A percentile compares a stretch with the other conserved stretches of the same genome.
phyloP scores from a whole-genome alignment of 1,140 invertebrate species.

The Drosophila tropicalis region DNA sequence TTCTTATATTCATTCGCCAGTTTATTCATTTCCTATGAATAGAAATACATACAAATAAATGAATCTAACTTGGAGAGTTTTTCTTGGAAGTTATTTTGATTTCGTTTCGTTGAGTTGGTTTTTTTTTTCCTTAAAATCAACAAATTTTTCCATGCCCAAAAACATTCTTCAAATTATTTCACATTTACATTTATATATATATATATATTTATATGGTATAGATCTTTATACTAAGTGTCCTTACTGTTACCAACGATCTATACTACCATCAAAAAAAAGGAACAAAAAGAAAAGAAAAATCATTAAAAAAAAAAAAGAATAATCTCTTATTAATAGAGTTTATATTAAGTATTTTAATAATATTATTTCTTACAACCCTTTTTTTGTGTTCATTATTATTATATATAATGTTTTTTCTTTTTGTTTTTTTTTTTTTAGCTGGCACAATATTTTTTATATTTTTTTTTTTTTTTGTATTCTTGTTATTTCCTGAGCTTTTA shows the following conservation, averaged over 20 bases:
- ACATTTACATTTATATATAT: background rate
- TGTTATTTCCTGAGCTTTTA: conserved; percentile 51
- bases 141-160: background rate
- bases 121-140: background rate
- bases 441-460: conserved; percentile 11
- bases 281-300: background rate
- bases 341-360: background rate
- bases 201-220: background rate
- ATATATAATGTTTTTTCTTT: background rate
- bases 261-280: background rate
- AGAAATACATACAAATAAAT: background rate
- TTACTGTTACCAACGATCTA: too few relatives aligned
- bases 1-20: background rate
- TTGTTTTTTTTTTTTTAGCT: conserved; percentile 12
- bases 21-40: background rate
- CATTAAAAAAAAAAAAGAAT: background rate
- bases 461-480: background rate
- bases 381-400: background rate
- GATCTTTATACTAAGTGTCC: too few relatives aligned
- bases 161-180: background rate
- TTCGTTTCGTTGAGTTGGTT: conserved; percentile 9
- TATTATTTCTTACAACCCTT: conserved; percentile 24
- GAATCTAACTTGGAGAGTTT: background rate
- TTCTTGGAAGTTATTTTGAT: background rate
- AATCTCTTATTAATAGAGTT: background rate